A percentile compares a stretch with the other conserved stretches of the same genome.
Evolutionary conservation across 2,113 vertebrate genomes (phyloP).

Genomic region (Archilochus colubris): DNA sequence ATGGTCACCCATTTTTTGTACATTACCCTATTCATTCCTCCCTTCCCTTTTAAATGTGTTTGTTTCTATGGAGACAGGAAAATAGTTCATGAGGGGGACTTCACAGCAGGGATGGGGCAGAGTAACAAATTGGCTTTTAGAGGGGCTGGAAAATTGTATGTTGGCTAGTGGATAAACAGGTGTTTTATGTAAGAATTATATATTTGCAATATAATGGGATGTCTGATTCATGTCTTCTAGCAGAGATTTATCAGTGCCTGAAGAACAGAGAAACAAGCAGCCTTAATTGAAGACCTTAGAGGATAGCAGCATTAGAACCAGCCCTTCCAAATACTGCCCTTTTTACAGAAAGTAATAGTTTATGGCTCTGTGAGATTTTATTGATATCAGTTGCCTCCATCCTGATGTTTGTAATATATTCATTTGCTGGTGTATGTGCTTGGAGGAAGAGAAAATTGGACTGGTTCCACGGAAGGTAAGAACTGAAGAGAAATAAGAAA

Average conservation of each 20-base stretch:
- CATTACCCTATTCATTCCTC: neutral
- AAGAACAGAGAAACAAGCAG: neutral
- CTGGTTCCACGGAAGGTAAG: neutral
- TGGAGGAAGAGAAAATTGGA: neutral
- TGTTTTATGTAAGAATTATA: neutral
- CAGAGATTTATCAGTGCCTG: neutral
- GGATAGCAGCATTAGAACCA: neutral
- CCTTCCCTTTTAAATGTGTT: neutral
- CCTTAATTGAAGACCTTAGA: neutral
- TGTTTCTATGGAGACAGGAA: slow-evolving; percentile 16
- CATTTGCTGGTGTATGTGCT: neutral
- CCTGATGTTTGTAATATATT: neutral
- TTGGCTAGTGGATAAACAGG: neutral
- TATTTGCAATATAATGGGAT: neutral
- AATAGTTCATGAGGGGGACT: neutral
- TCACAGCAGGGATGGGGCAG: neutral
- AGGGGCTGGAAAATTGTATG: neutral
- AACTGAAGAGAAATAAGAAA: rapidly evolving
- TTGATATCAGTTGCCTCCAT: neutral
- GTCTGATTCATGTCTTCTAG: neutral
- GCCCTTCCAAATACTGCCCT: neutral
- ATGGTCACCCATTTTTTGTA: neutral
- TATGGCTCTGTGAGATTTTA: neutral
- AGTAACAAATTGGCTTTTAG: neutral
- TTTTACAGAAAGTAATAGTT: neutral